Base-by-base conservation (phyloP, 2,797 vertebrate species). In the Pristis pectinata region DNA sequence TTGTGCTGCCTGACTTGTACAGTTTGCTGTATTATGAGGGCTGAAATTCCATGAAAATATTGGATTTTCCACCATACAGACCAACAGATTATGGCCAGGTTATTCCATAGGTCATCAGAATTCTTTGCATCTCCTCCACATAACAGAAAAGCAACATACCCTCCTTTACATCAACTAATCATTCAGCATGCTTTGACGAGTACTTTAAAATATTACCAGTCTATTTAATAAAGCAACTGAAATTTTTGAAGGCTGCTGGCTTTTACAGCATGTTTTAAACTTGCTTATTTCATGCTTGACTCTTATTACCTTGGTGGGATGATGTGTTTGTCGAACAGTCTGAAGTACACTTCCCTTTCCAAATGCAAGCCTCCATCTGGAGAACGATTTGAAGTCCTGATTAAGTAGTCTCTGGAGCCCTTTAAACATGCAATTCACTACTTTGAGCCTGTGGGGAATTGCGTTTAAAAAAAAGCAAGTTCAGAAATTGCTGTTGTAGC, bases 401-500 rank as follows among this genome's bases (percentile, higher is more conserved):
- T 94, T 94, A 94, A 94, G 44, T 56, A 76, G 64, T 49, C 92
- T n/a, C 92, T 76, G 49, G 70, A 27, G 92, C 41, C 49, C 70
- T 56, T 94, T 94, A 76, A 94, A 76, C 72, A 34, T 94, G 44
- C 41, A 93, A 76, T 94, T 94, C 92, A 76, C 92, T 76, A 30
- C 70, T 56, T 94, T 30, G 22, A 11, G 41, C 44, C 92, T 56
- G 72, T 30, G 11, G 92, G 70, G 92, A 94, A 94, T 76, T 94
- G 92, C 56, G 30, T 76, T 94, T 53, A 94, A 94, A 94, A 94
- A 76, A 56, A 1, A 30, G 74, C 72, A 53, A 53, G 92, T 17
- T 30, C 44, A 76, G 70, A 94, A 72, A 93, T 67, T 93, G 92
- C 67, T 94, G 15, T 76, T 72, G 41, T 76, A 74, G 27, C 92